Base-by-base conservation (phyloP, 2,797 vertebrate species). In the Sternotherus odoratus region DNA sequence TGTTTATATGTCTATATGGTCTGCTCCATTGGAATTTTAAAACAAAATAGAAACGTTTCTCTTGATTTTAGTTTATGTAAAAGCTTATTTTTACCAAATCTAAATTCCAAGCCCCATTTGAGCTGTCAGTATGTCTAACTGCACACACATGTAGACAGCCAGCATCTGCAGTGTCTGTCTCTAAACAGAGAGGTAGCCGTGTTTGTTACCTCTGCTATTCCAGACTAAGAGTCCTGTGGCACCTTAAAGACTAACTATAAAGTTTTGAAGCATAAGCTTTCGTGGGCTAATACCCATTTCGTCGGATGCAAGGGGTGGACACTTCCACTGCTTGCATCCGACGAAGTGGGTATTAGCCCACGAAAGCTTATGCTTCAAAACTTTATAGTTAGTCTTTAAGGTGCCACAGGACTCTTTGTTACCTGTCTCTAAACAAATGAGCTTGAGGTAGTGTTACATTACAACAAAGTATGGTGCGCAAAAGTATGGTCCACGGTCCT, bases 81-180 rank as follows among this genome's bases (percentile, higher is more conserved):
- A 26, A 50, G 48, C 69, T 86, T 83, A 24, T 39, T 90, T 50
- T 66, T 66, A 46, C 43, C 53, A 33, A 86, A 69, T 23, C 4
- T 54, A 78, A 82, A 54, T 10, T 24, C 46, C 2, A 8, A 46
- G 21, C 1, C 0, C 19, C 48, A 17, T 80, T 93, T 66, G 87
- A 50, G 79, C 39, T 43, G 50, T 23, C 56, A 0, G 8, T 53
- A 1, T 17, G 19, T 51, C 43, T 54, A 1, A 0, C 1, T 30
- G 15, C 54, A 36, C 30, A 54, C n/a, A 56, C 74, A 77, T 24
- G 0, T 10, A 24, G 63, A 11, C 54, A 81, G 26, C 13, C 72
- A 46, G 13, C 26, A 75, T 48, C 72, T 36, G 48, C 82, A 39
- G 23, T 36, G 30, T 53, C 78, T 43, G 43, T 43, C 5, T 69